phyloP scores from a whole-genome alignment of 2,113 vertebrate genomes.

The Columbina picui region DNA sequence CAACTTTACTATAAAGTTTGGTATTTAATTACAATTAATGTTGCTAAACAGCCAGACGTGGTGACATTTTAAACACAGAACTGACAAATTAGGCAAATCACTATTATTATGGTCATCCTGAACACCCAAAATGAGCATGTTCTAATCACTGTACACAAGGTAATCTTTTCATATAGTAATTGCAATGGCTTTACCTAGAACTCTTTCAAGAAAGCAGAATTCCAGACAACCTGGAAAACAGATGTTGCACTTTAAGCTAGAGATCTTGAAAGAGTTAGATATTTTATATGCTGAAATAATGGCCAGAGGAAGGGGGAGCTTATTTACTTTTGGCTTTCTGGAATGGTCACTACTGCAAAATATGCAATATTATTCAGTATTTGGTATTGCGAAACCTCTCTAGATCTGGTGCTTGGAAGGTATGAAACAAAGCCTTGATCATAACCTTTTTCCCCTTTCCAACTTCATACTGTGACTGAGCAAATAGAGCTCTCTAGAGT shows the following conservation, averaged over 20 bases:
- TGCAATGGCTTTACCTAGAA: background rate
- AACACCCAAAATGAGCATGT: background rate
- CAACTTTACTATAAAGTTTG: background rate
- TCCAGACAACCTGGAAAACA: background rate
- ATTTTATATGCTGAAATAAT: background rate
- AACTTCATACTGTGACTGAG: background rate
- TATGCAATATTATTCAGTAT: background rate
- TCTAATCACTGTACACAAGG: background rate
- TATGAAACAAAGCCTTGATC: background rate
- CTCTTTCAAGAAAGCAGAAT: background rate
- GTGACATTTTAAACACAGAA: background rate
- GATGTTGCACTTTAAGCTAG: background rate
- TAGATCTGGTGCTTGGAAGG: background rate
- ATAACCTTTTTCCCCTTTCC: background rate
- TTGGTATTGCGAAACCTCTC: background rate
- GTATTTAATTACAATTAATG: background rate
- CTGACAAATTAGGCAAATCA: background rate
- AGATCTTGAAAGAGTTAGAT: background rate
- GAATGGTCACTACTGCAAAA: background rate
- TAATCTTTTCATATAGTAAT: background rate
- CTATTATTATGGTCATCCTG: background rate
- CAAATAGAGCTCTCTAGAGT: background rate
- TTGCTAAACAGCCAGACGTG: background rate
- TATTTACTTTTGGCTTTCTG: background rate
- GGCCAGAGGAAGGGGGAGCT: background rate